These are phyloP conservation scores for Piscicola geometra DNA, from an alignment of 2,888 invertebrate species.

Conservation along the genomic window DNA sequence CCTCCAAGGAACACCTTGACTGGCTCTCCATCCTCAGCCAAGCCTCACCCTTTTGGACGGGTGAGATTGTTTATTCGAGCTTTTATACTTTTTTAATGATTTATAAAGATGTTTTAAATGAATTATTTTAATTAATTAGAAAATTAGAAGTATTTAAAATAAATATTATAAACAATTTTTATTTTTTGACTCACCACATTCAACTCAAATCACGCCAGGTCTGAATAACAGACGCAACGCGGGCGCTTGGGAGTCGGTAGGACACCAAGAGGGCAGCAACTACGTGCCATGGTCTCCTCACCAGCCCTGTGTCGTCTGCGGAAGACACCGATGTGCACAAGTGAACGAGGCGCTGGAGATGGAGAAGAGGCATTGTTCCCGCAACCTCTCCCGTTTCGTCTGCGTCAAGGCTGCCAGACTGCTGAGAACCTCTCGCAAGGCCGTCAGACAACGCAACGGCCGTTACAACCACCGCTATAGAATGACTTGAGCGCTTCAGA, in stretches of 20 bases:
- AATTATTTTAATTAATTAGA: not conserved
- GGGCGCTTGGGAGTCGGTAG: constrained; percentile 21
- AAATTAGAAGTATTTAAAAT: not conserved
- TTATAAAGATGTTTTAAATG: not conserved
- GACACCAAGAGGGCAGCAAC: not conserved
- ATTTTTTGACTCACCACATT: not conserved
- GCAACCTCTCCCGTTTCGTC: constrained; percentile 17
- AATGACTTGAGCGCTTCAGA: not conserved
- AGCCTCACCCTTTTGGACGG: constrained; percentile 15
- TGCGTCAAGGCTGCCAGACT: constrained; percentile 22
- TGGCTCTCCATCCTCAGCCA: constrained; percentile 26
- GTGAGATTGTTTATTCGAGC: no score
- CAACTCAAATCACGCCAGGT: not conserved
- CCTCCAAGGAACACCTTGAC: constrained; percentile 17
- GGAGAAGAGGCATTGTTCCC: constrained; percentile 20
- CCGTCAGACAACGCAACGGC: not conserved
- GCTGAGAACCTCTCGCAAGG: constrained; percentile 18
- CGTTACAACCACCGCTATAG: constrained; percentile 6
- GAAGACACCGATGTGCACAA: constrained; percentile 18
- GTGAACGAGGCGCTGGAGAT: constrained; percentile 2
- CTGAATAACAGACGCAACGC: constrained; percentile 20
- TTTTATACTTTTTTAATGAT: no score
- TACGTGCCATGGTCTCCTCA: constrained; percentile 9
- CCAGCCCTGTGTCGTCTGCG: constrained; percentile 21
- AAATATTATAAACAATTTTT: not conserved